Conservation (phyloP, 1,140 invertebrate genomes). For the Holotrichia oblita region DNA sequence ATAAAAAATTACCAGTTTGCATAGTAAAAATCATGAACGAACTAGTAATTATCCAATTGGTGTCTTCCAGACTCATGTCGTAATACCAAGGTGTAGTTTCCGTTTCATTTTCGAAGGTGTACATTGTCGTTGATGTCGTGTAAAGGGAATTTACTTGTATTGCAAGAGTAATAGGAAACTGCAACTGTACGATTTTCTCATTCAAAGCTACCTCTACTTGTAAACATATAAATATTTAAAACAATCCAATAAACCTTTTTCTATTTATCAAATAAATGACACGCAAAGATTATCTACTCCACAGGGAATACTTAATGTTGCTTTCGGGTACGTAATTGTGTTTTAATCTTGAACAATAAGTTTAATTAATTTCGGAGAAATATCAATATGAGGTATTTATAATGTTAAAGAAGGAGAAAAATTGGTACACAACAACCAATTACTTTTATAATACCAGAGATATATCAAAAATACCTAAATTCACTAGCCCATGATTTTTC, state of each 20-base stretch:
- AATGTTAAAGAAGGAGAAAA: too few relatives aligned
- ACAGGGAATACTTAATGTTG: conserved; percentile 6
- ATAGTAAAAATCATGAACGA: conserved; percentile 97
- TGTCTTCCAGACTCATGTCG: conserved; percentile 79
- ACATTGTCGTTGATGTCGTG: conserved; percentile 31
- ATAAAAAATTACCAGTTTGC: conserved; percentile 82
- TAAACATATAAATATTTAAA: conserved; percentile 21
- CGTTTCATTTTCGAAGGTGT: conserved; percentile 9
- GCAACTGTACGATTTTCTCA: background rate
- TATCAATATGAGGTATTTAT: background rate
- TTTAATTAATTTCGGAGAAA: background rate
- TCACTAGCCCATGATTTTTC: too few relatives aligned
- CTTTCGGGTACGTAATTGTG: background rate
- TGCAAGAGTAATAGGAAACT: background rate
- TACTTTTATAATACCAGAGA: too few relatives aligned
- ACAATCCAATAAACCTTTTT: background rate
- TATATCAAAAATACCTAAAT: too few relatives aligned
- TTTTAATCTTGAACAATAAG: background rate
- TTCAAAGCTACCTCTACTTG: background rate
- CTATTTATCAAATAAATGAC: background rate
- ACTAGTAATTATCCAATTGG: conserved; percentile 91
- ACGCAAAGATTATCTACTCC: background rate
- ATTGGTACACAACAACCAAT: too few relatives aligned
- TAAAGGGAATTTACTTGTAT: background rate
- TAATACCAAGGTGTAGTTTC: conserved; percentile 57